Evolutionary conservation across 2,797 vertebrate species (phyloP).

Genomic region (Rhadinocentrus ornatus): DNA sequence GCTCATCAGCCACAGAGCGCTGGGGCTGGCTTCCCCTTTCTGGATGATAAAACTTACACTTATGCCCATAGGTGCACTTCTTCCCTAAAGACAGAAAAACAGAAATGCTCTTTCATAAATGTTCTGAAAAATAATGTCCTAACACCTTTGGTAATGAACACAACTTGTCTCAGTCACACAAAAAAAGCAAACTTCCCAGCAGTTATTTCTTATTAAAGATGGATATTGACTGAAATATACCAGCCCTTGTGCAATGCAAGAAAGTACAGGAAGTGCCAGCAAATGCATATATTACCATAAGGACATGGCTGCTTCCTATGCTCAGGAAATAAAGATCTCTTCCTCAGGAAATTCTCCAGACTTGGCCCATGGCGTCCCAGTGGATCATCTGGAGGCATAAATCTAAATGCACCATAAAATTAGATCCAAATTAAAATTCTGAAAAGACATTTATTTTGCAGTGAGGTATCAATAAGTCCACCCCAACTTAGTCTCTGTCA

Average conservation of each 20-base stretch:
- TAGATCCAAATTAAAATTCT: neutral
- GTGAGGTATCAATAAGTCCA: neutral
- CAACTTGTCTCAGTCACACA: neutral
- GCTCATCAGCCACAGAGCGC: conserved; percentile 95
- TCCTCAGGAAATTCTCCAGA: conserved; percentile 96
- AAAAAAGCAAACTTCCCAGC: neutral
- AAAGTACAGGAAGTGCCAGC: neutral
- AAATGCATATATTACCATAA: conserved; percentile 84
- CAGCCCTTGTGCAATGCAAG: neutral
- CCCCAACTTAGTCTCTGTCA: neutral
- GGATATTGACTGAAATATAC: neutral
- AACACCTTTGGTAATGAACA: neutral
- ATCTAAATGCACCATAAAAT: conserved; percentile 78
- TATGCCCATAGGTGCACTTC: conserved; percentile 98
- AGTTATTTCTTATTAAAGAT: neutral
- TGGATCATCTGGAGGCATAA: conserved; percentile 98
- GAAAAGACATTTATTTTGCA: neutral
- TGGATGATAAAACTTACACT: conserved; percentile 98
- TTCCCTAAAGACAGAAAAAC: conserved; percentile 82
- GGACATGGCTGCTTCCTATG: conserved; percentile 97
- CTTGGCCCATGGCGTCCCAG: conserved; percentile 97
- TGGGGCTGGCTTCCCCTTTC: conserved; percentile 95
- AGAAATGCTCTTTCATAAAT: neutral
- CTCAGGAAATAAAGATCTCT: conserved; percentile 92
- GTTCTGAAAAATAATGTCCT: neutral